Percentiles rank a stretch among this genome's conserved stretches.
These are phyloP conservation scores for Trichogramma dendrolimi DNA, from an alignment of 2,888 invertebrate genomes.

Conservation along the genomic window DNA sequence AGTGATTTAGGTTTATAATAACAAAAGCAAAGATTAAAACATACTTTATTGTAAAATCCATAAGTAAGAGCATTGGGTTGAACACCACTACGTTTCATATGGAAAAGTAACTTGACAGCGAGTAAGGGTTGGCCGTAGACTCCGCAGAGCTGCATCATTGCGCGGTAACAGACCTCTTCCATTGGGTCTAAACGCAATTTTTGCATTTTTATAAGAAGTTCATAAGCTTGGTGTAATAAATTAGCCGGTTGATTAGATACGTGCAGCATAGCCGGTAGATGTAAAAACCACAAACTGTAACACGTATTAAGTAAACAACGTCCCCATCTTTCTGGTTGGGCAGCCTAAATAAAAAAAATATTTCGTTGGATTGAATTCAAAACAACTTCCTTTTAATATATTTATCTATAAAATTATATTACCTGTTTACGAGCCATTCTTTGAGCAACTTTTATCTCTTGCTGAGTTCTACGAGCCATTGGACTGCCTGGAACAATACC, in stretches of 20 bases:
- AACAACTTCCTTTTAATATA: not conserved
- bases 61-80: slow-evolving; percentile 98
- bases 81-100: slow-evolving; percentile 89
- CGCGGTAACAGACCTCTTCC: slow-evolving; percentile 95
- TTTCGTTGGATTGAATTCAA: slow-evolving; percentile 6
- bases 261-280: slow-evolving; percentile 81
- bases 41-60: slow-evolving; percentile 70
- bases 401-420: slow-evolving; percentile 8
- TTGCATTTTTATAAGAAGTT: slow-evolving; percentile 82
- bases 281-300: slow-evolving; percentile 93
- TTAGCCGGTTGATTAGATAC: slow-evolving; percentile 55
- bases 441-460: slow-evolving; percentile 90
- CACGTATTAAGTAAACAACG: slow-evolving; percentile 83
- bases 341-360: slow-evolving; percentile 48
- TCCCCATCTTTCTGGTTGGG: slow-evolving; percentile 85
- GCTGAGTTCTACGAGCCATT: slow-evolving; percentile 88
- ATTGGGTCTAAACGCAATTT: slow-evolving; percentile 75
- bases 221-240: slow-evolving; percentile 64
- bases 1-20: not conserved
- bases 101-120: slow-evolving; percentile 84
- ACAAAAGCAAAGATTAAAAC: not conserved
- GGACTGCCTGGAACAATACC: slow-evolving; percentile 73
- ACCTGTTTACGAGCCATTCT: slow-evolving; percentile 64
- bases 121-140: slow-evolving; percentile 88
- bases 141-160: slow-evolving; percentile 98